Percentiles rank a stretch among this genome's conserved stretches.
Conservation (phyloP, 2,113 vertebrate genomes). For the Ia io region DNA sequence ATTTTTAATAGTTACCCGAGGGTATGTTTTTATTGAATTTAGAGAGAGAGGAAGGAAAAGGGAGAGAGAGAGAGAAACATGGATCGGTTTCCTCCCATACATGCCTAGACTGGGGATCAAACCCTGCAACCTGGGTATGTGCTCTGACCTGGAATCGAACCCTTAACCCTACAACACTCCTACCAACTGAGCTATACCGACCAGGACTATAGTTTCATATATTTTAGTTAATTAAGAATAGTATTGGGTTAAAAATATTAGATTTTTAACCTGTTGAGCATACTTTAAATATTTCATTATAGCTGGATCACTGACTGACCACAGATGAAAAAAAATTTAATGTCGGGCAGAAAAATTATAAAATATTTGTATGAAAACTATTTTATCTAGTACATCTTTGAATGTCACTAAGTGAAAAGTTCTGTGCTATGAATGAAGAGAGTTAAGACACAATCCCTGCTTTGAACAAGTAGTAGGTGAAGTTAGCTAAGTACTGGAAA, state of each 20-base stretch:
- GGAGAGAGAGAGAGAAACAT: neutral
- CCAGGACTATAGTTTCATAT: neutral
- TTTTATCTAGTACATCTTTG: neutral
- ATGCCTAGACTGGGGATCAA: neutral
- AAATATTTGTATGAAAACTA: neutral
- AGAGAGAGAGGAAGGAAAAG: neutral
- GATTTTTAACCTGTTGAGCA: conserved; percentile 11
- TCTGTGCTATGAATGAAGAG: neutral
- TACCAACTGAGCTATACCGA: neutral
- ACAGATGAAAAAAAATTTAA: conserved; percentile 1
- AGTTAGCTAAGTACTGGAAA: neutral
- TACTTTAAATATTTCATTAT: conserved; percentile 27
- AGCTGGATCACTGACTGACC: neutral
- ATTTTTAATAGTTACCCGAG: neutral
- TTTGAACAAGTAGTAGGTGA: conserved; percentile 1
- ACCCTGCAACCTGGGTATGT: neutral
- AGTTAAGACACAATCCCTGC: neutral
- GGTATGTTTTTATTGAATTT: neutral
- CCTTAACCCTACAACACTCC: neutral
- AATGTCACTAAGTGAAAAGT: neutral
- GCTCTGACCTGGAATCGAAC: neutral
- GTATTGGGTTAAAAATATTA: neutral
- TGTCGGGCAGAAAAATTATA: neutral
- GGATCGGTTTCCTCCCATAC: neutral
- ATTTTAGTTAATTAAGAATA: conserved; percentile 31